phyloP scores from a whole-genome alignment of 2,888 invertebrate genomes.

The Rotaria macrura region DNA sequence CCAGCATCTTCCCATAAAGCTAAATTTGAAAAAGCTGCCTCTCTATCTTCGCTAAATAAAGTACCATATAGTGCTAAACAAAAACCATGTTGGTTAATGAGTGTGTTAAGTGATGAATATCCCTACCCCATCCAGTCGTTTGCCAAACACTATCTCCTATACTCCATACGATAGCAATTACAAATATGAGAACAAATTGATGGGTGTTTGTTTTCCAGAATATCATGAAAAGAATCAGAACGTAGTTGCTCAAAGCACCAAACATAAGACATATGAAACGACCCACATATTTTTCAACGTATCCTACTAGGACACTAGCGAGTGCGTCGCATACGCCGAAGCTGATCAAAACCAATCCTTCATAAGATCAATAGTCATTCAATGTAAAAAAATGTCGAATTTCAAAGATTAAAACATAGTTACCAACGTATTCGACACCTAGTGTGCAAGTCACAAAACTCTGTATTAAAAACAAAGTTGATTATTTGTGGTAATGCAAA shows the following conservation, averaged over 20 bases:
- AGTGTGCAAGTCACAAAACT: constrained; percentile 42
- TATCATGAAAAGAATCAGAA: neutral
- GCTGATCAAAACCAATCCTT: constrained; percentile 42
- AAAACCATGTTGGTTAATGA: neutral
- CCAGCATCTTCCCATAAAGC: constrained; percentile 80
- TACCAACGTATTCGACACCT: constrained; percentile 44
- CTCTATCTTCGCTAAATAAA: constrained; percentile 70
- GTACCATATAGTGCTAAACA: constrained; percentile 62
- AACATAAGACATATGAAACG: constrained; percentile 42
- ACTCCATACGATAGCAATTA: constrained; percentile 81
- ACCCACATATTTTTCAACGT: constrained; percentile 42
- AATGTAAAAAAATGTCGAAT: no score
- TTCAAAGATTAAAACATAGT: no score
- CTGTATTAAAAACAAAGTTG: constrained; percentile 37
- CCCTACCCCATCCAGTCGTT: constrained; percentile 52
- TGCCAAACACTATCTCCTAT: constrained; percentile 94
- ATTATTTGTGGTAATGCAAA: neutral
- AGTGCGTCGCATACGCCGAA: constrained; percentile 44
- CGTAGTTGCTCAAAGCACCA: neutral
- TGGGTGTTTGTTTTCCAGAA: neutral
- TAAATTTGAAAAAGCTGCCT: constrained; percentile 82
- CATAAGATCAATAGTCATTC: no score
- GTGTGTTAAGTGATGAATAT: neutral
- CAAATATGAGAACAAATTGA: constrained; percentile 68
- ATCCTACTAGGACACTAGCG: constrained; percentile 43